Conservation (phyloP, 2,888 invertebrate genomes). For the Stenodera caucasica region DNA sequence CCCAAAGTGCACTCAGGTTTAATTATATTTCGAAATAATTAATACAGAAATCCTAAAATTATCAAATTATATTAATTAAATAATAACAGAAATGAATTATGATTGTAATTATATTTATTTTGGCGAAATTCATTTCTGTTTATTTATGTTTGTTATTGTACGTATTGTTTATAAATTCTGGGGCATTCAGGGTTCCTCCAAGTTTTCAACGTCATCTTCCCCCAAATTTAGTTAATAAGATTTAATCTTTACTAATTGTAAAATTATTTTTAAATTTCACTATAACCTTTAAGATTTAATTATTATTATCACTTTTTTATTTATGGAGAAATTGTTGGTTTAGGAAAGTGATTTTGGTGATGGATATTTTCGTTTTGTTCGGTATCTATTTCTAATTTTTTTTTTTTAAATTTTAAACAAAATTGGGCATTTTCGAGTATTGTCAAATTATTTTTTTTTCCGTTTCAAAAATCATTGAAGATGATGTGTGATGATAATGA, state of each 20-base stretch:
- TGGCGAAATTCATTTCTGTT: constrained; percentile 14
- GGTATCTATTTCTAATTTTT: not conserved
- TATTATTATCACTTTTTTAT: constrained; percentile 17
- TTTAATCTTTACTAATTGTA: constrained; percentile 35
- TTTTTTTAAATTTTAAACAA: not conserved
- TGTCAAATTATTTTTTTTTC: too few species aligned
- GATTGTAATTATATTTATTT: constrained; percentile 31
- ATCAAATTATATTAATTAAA: constrained; percentile 1
- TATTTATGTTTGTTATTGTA: constrained; percentile 13
- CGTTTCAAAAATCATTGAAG: too few species aligned
- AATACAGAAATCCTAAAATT: not conserved
- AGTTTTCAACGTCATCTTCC: not conserved
- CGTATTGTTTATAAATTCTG: constrained; percentile 32
- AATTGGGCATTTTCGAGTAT: not conserved
- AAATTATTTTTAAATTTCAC: constrained; percentile 26
- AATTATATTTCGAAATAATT: constrained; percentile 1
- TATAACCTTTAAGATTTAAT: constrained; percentile 33
- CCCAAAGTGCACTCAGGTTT: constrained; percentile 24
- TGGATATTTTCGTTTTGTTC: not conserved
- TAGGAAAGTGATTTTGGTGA: not conserved
- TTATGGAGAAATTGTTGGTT: not conserved
- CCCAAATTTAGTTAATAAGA: constrained; percentile 33
- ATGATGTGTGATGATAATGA: not conserved
- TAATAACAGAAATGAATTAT: constrained; percentile 6
- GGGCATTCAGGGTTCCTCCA: constrained; percentile 47